A percentile compares a stretch with the other conserved stretches of the same genome.
Evolutionary conservation across 2,797 vertebrate genomes (phyloP).

Genomic region (Peromyscus aztecus): DNA sequence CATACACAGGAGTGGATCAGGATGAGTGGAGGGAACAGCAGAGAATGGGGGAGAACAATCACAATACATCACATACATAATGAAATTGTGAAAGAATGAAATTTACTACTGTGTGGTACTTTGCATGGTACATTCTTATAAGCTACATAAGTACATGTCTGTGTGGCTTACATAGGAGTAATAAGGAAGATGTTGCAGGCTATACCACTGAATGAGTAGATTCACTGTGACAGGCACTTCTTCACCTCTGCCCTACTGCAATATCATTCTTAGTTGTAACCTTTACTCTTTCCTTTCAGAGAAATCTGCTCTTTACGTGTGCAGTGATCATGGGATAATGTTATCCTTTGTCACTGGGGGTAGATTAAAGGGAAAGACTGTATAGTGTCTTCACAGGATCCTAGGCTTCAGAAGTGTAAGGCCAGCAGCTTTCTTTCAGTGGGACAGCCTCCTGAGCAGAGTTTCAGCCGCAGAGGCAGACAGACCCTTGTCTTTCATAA

Average conservation of each 20-base stretch:
- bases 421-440: neutral
- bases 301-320: neutral
- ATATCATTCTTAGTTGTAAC: neutral
- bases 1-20: no score
- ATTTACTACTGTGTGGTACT: neutral
- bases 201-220: neutral
- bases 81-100: neutral
- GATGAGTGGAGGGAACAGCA: neutral
- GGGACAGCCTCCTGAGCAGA: neutral
- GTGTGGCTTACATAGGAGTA: neutral
- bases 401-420: neutral
- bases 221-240: neutral
- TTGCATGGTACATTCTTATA: neutral
- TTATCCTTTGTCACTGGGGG: neutral
- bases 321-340: neutral
- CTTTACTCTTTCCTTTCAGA: neutral
- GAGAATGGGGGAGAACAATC: neutral
- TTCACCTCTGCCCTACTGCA: neutral
- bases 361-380: neutral
- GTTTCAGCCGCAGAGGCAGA: neutral
- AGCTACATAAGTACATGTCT: neutral
- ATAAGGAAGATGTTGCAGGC: neutral
- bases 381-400: neutral
- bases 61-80: neutral
- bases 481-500: neutral